Base-by-base conservation (phyloP, 2,888 invertebrate genomes). In the Dynastes maya region DNA sequence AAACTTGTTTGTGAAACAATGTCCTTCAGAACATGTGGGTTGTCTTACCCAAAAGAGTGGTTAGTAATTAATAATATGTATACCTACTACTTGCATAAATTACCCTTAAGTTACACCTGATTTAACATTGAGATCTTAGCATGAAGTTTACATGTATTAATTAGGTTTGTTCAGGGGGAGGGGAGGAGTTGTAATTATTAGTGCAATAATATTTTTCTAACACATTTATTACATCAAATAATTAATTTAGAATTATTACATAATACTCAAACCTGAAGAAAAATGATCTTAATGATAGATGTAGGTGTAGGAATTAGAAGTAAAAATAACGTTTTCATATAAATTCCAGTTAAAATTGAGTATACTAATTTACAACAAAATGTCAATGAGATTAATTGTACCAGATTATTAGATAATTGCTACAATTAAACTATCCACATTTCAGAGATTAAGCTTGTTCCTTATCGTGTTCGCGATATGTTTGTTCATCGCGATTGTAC, bases 1-100 rank as follows among this genome's bases (percentile, higher is more conserved):
- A 71, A 55, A 58, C 51, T 29, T 40, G 37, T 71, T 71, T 58
- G 71, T n/a, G 55, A 58, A 16, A 71, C 55, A 71, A 55, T 71
- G 71, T 71, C 58, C 71, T 27, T 22, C 71, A 51, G 22, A 71
- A 71, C 32, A 37, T 40, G 55, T 55, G 71, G 58, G 71, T 58
- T 71, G 71, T 29, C 16, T 32, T 37, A 58, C 55, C 37, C 58
- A 71, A 32, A 58, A 58, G 40, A 71, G 9, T 58, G 71, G 71
- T 71, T 71, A 71, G 71, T 71, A 71, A 53, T 13, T 53, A 32
- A 32, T 27, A 71, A 40, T 49, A 49, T 22, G 22, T 22, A 22
- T 37, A 37, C 5, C 32, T 68, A 51, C 27, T 13, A 13, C 6
- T n/a, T 67, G 49, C 45, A 11, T 11, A 29, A 27, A 29, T 67